phyloP scores from a whole-genome alignment of 2,113 vertebrate species.

The Limnothrissa miodon region DNA sequence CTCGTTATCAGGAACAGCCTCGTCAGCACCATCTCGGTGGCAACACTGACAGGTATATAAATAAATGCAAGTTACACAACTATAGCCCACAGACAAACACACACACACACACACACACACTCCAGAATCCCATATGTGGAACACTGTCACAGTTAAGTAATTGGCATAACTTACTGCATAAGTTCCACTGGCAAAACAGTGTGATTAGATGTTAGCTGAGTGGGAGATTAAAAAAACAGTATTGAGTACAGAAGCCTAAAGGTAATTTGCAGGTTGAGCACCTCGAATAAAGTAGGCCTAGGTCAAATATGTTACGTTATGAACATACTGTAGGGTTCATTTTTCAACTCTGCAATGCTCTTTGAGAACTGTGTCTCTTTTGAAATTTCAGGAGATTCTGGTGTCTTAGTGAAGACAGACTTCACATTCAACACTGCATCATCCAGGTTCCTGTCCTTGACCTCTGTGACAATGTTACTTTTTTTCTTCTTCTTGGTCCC shows the following conservation, averaged over 20 bases:
- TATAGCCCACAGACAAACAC: neutral
- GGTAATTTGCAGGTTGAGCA: too few species aligned
- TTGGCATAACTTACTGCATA: neutral
- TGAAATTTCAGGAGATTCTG: slow-evolving; percentile 35
- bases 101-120: neutral
- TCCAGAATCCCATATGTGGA: neutral
- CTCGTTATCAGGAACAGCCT: slow-evolving; percentile 49
- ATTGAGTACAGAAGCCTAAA: neutral
- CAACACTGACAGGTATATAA: slow-evolving; percentile 33
- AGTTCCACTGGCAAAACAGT: neutral
- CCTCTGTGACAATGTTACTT: neutral
- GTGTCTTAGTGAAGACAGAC: slow-evolving; percentile 19
- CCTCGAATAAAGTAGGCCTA: too few species aligned
- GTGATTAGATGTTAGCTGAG: neutral
- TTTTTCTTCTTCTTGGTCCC: slow-evolving; percentile 13
- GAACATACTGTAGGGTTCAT: neutral
- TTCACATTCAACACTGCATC: slow-evolving; percentile 40
- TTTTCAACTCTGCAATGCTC: neutral
- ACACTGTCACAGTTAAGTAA: neutral
- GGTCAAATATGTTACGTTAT: neutral
- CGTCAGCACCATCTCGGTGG: slow-evolving; percentile 36
- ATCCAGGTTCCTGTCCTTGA: neutral
- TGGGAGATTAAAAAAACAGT: neutral
- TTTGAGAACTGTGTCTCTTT: neutral
- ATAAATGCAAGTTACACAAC: neutral